These are phyloP conservation scores for Daphoenositta chrysoptera DNA, from an alignment of 2,113 vertebrate species.

Conservation along the genomic window DNA sequence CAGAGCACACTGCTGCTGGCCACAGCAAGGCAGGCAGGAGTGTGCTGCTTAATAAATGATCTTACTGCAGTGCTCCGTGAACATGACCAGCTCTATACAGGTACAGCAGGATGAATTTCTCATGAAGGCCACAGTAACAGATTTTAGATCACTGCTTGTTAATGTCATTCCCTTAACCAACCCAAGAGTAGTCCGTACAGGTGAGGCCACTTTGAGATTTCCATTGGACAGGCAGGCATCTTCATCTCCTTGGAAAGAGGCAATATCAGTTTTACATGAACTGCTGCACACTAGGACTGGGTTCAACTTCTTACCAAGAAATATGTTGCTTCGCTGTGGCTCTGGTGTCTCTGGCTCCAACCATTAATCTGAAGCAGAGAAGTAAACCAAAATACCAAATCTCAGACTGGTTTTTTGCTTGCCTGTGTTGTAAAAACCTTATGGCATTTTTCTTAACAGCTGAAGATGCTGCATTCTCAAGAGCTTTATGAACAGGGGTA, in stretches of 20 bases:
- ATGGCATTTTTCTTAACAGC: not conserved
- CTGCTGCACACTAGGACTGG: not conserved
- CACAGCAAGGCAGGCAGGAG: not conserved
- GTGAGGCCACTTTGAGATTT: not conserved
- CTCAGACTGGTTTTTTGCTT: not conserved
- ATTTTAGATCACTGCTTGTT: not conserved
- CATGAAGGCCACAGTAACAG: not conserved
- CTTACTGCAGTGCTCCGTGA: not conserved
- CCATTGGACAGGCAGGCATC: not conserved
- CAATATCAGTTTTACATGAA: not conserved
- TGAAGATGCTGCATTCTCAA: not conserved
- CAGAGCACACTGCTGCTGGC: not conserved
- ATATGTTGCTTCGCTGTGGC: not conserved
- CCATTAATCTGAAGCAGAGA: not conserved
- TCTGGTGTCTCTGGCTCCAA: slow-evolving; percentile 10
- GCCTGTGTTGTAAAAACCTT: not conserved
- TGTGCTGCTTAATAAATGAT: not conserved
- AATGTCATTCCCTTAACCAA: not conserved
- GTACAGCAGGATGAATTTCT: not conserved
- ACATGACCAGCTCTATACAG: not conserved
- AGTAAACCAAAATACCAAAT: not conserved
- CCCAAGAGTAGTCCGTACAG: not conserved
- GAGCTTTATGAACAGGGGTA: not conserved
- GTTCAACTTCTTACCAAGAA: not conserved
- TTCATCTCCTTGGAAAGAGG: not conserved